phyloP scores from a whole-genome alignment of 2,888 invertebrate genomes.

The Acrocyrtus sp. region DNA sequence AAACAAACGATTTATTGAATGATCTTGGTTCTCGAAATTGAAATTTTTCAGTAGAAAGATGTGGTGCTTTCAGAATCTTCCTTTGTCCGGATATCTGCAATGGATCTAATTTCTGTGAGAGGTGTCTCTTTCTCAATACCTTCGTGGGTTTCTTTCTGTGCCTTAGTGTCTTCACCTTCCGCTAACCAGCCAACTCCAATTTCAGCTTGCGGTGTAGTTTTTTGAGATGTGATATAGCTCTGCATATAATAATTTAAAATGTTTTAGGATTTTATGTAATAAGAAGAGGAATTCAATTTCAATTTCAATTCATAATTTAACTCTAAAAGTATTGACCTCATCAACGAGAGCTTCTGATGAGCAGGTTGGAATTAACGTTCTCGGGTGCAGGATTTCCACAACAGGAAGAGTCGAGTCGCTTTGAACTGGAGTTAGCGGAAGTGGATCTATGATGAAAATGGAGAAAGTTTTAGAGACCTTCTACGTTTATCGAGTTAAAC shows the following conservation, averaged over 20 bases:
- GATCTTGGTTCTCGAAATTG: neutral
- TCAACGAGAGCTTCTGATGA: slow-evolving; percentile 33
- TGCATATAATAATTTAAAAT: too few species aligned
- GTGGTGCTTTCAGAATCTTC: neutral
- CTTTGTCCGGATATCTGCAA: slow-evolving; percentile 1
- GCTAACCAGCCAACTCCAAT: too few species aligned
- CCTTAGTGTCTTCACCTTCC: too few species aligned
- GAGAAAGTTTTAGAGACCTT: too few species aligned
- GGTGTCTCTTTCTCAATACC: neutral
- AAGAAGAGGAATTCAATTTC: too few species aligned
- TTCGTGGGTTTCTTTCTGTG: neutral
- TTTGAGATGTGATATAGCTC: too few species aligned
- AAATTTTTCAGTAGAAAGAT: neutral
- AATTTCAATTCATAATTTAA: neutral
- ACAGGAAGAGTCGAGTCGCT: slow-evolving; percentile 32
- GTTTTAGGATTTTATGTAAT: too few species aligned
- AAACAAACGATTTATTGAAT: neutral
- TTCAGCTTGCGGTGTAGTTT: too few species aligned
- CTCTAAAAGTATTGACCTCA: too few species aligned
- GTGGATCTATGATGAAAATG: slow-evolving; percentile 25
- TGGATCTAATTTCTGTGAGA: neutral
- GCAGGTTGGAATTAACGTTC: slow-evolving; percentile 20
- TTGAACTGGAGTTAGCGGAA: slow-evolving; percentile 16
- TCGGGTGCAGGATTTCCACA: slow-evolving; percentile 36
- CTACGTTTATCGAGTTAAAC: too few species aligned